A percentile compares a stretch with the other conserved stretches of the same genome.
Conservation (phyloP, 2,113 vertebrate genomes). For the Oryzias woworae region DNA sequence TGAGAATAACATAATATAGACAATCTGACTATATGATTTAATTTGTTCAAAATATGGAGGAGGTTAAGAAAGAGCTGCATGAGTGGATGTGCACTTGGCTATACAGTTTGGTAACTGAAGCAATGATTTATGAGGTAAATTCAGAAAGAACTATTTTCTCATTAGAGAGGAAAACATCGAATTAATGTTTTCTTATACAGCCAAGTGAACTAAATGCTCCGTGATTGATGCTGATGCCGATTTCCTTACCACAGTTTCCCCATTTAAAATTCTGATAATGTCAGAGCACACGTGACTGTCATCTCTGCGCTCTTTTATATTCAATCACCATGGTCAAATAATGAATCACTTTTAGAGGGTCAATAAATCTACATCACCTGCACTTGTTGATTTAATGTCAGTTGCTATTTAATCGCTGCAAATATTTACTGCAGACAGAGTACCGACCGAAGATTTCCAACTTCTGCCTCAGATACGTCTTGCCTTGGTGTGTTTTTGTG, state of each 20-base stretch:
- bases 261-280: constrained; percentile 62
- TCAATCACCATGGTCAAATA: constrained; percentile 30
- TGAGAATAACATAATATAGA: not conserved
- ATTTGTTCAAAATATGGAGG: no score
- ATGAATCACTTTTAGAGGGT: constrained; percentile 30
- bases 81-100: constrained; percentile 28
- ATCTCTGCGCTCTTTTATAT: constrained; percentile 26
- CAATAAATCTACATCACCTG: constrained; percentile 29
- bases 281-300: constrained; percentile 23
- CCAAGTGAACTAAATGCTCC: constrained; percentile 54
- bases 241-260: constrained; percentile 46
- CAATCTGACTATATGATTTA: no score
- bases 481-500: not conserved
- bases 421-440: constrained; percentile 21
- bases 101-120: constrained; percentile 49
- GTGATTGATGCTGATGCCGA: constrained; percentile 68
- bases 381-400: constrained; percentile 46
- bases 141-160: constrained; percentile 67
- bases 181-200: constrained; percentile 52
- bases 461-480: constrained; percentile 1
- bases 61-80: not conserved
- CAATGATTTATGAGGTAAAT: constrained; percentile 66
- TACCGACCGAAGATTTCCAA: constrained; percentile 27
- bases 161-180: constrained; percentile 65
- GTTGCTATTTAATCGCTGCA: constrained; percentile 43